phyloP scores from a whole-genome alignment of 2,113 vertebrate genomes.

The Crotalus viridis region DNA sequence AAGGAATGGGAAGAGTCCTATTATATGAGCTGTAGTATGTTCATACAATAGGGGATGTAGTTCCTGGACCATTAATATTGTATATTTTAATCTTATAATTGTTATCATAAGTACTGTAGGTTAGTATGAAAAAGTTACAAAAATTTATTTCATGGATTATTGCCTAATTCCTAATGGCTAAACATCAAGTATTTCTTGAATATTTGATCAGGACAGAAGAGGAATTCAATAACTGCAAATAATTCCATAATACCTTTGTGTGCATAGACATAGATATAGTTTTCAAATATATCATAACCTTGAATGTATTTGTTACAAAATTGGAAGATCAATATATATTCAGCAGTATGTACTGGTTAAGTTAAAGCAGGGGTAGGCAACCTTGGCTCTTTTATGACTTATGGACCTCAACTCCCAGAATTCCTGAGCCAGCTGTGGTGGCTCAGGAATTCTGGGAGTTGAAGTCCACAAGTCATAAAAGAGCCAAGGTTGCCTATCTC shows the following conservation, averaged over 20 bases:
- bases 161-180: neutral
- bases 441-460: too few species aligned
- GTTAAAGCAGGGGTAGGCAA: neutral
- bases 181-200: neutral
- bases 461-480: too few species aligned
- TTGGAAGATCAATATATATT: neutral
- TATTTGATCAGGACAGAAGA: neutral
- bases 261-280: neutral
- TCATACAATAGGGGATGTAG: neutral
- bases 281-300: conserved; percentile 2
- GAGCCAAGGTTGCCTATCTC: too few species aligned
- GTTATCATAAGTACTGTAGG: neutral
- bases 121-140: neutral
- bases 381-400: too few species aligned
- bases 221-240: neutral
- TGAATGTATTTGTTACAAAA: neutral
- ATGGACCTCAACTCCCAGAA: too few species aligned
- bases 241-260: neutral
- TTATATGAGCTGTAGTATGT: neutral
- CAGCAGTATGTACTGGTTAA: conserved; percentile 4
- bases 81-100: neutral
- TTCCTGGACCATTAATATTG: neutral
- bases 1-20: neutral
- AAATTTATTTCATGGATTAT: conserved; percentile 15
- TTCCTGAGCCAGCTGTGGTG: too few species aligned